Evolutionary conservation across 1,140 invertebrate species (phyloP).

Genomic region (Coelopa frigida): DNA sequence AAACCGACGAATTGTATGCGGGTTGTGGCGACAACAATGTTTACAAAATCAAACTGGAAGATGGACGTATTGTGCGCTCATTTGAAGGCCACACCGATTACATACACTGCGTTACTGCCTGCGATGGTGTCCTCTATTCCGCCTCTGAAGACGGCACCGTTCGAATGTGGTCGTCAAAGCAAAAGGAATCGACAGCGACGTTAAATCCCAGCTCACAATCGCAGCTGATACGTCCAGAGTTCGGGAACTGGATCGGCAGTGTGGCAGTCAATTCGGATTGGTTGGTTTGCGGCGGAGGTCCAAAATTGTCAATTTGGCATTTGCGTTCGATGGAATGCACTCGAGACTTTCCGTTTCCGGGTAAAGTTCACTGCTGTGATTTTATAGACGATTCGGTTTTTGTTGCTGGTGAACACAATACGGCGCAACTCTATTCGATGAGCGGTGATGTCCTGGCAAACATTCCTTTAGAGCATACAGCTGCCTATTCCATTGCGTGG

Average conservation of each 20-base stretch:
- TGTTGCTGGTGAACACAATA: constrained; percentile 63
- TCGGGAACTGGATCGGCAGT: constrained; percentile 84
- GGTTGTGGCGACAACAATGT: constrained; percentile 81
- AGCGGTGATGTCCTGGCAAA: constrained; percentile 67
- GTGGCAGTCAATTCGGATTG: constrained; percentile 74
- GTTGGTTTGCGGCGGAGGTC: constrained; percentile 85
- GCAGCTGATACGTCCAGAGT: constrained; percentile 61
- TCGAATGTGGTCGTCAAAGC: constrained; percentile 71
- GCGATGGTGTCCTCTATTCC: constrained; percentile 57
- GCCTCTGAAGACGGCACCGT: constrained; percentile 80
- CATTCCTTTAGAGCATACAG: constrained; percentile 69
- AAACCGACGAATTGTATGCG: constrained; percentile 57
- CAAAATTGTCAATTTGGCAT: constrained; percentile 73
- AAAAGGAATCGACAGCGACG: constrained; percentile 53
- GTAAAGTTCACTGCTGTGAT: constrained; percentile 64
- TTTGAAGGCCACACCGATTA: constrained; percentile 72
- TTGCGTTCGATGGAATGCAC: constrained; percentile 65
- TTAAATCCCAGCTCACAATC: constrained; percentile 63
- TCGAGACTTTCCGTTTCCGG: constrained; percentile 62
- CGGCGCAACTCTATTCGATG: constrained; percentile 70
- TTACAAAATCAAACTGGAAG: constrained; percentile 70
- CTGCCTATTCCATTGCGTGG: constrained; percentile 63
- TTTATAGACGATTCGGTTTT: constrained; percentile 75
- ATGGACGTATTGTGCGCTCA: constrained; percentile 59
- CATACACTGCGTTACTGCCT: constrained; percentile 56